Conservation (phyloP, 2,888 invertebrate species). For the Sussaba pulchella region DNA sequence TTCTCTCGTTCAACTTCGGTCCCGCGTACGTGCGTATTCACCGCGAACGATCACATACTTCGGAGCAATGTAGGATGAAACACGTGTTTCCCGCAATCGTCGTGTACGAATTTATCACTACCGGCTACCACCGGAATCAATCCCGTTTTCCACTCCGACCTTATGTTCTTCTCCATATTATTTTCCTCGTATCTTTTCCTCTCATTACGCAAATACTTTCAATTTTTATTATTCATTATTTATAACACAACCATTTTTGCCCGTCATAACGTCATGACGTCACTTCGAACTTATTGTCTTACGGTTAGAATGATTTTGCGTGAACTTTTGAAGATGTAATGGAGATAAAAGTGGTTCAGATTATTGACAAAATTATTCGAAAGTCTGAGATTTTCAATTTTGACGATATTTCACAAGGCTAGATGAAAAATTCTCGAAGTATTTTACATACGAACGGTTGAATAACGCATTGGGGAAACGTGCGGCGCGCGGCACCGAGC, state of each 20-base stretch:
- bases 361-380: no score
- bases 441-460: not conserved
- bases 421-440: not conserved
- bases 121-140: not conserved
- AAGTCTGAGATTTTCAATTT: no score
- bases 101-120: constrained; percentile 30
- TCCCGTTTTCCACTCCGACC: constrained; percentile 15
- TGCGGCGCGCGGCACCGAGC: constrained; percentile 79
- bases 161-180: constrained; percentile 2
- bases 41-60: constrained; percentile 6
- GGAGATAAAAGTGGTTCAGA: no score
- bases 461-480: constrained; percentile 23
- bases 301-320: no score
- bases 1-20: constrained; percentile 13
- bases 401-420: no score
- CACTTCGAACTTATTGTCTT: no score
- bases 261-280: no score
- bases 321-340: no score
- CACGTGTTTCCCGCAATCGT: constrained; percentile 47
- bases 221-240: no score
- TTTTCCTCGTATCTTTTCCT: not conserved
- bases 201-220: not conserved
- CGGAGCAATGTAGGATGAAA: constrained; percentile 36
- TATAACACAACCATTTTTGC: no score
- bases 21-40: constrained; percentile 11